phyloP scores from a whole-genome alignment of 2,888 invertebrate species.

The Drosophila crucigera region DNA sequence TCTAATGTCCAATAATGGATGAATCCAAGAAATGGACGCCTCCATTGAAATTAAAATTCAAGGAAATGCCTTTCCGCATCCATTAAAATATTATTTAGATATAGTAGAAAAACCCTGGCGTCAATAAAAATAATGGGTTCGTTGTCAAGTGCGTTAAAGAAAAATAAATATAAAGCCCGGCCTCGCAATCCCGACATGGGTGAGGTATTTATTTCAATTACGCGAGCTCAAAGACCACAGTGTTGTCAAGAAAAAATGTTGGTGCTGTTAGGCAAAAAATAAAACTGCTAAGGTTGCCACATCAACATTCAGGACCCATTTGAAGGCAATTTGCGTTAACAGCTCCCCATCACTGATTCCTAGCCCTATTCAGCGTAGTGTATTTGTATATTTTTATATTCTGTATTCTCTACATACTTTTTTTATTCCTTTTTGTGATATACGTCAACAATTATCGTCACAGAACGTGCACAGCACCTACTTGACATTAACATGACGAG shows the following conservation, averaged over 20 bases:
- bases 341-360: constrained; percentile 16
- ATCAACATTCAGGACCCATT: constrained; percentile 46
- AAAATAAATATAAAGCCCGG: constrained; percentile 34
- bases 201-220: constrained; percentile 68
- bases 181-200: constrained; percentile 11
- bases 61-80: constrained; percentile 10
- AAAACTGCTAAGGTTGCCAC: constrained; percentile 23
- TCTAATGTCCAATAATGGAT: not conserved
- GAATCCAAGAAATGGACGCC: not conserved
- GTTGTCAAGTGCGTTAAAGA: constrained; percentile 20
- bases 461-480: constrained; percentile 53
- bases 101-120: not conserved
- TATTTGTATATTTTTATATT: constrained; percentile 23
- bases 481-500: constrained; percentile 41
- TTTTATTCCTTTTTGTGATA: constrained; percentile 53
- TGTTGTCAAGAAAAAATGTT: constrained; percentile 40
- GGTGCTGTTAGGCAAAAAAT: constrained; percentile 18
- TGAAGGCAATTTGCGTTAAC: constrained; percentile 48
- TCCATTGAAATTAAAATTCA: constrained; percentile 24
- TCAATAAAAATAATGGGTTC: constrained; percentile 2
- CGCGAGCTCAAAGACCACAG: constrained; percentile 35
- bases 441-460: constrained; percentile 74
- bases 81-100: constrained; percentile 6
- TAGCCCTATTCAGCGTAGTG: constrained; percentile 3
- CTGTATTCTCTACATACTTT: not conserved